Evolutionary conservation across 2,113 vertebrate species (phyloP).

Genomic region (Ciconia maguari): DNA sequence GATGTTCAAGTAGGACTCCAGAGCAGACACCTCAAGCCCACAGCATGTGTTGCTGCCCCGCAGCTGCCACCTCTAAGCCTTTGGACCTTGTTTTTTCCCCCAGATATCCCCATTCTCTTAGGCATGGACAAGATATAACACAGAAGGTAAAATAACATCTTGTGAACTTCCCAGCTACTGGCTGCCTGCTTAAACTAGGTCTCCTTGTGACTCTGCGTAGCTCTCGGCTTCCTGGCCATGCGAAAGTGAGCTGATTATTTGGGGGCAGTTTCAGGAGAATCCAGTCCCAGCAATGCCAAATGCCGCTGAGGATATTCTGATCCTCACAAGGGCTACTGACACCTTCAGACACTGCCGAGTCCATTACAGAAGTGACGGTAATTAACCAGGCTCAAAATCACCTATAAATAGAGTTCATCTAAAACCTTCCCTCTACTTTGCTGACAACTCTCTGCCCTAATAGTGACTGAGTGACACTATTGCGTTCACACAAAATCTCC

Average conservation of each 20-base stretch:
- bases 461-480: background rate
- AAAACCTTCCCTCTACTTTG: background rate
- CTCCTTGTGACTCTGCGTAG: background rate
- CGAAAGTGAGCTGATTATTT: background rate
- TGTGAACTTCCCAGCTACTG: background rate
- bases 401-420: background rate
- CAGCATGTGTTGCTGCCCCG: accelerated
- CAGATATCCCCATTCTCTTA: background rate
- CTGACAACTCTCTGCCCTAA: background rate
- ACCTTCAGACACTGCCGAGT: background rate
- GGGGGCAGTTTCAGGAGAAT: background rate
- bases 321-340: background rate
- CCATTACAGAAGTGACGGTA: background rate
- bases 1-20: background rate
- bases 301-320: background rate
- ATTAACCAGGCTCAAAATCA: background rate
- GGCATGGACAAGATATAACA: background rate
- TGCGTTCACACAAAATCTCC: background rate
- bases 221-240: background rate
- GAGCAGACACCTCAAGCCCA: background rate
- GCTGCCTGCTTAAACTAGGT: background rate
- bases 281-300: background rate
- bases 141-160: background rate
- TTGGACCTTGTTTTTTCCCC: background rate
- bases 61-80: background rate